Conservation (phyloP, 2,888 invertebrate species). For the Luperina testacea region DNA sequence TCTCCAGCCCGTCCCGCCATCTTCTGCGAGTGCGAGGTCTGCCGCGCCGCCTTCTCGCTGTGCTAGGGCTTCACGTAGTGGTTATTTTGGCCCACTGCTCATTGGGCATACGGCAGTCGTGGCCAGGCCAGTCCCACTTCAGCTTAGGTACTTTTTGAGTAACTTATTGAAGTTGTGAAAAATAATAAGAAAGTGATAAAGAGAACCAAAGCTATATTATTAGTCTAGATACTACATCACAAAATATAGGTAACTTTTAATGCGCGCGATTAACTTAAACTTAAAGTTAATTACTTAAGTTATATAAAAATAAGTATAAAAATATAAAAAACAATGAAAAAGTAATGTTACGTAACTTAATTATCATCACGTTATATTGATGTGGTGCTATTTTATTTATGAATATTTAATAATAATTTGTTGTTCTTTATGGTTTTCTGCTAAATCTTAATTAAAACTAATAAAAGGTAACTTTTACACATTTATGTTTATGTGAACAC, state of each 20-base stretch:
- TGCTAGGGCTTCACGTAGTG: too few relatives aligned
- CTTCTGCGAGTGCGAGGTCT: too few relatives aligned
- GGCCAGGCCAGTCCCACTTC: too few relatives aligned
- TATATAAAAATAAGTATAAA: background rate
- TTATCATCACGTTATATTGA: constrained; percentile 65
- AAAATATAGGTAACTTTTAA: constrained; percentile 66
- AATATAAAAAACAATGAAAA: constrained; percentile 21
- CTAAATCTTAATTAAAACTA: constrained; percentile 1
- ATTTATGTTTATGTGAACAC: constrained; percentile 38
- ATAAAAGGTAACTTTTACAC: constrained; percentile 15
- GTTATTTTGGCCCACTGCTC: too few relatives aligned
- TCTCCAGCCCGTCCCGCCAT: too few relatives aligned
- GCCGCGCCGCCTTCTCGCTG: too few relatives aligned
- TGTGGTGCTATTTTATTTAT: constrained; percentile 56
- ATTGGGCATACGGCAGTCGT: too few relatives aligned
- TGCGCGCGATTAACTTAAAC: constrained; percentile 60
- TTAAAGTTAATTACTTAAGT: constrained; percentile 13
- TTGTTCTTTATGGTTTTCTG: background rate
- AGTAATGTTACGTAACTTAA: constrained; percentile 49
- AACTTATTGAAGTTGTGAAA: background rate
- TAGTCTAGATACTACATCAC: constrained; percentile 37
- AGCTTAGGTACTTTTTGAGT: too few relatives aligned
- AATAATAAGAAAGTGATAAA: background rate
- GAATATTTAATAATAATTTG: constrained; percentile 30
- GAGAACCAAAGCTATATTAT: constrained; percentile 13